Base-by-base conservation (phyloP, 2,888 invertebrate genomes). In the Pemphredon lugubris region DNA sequence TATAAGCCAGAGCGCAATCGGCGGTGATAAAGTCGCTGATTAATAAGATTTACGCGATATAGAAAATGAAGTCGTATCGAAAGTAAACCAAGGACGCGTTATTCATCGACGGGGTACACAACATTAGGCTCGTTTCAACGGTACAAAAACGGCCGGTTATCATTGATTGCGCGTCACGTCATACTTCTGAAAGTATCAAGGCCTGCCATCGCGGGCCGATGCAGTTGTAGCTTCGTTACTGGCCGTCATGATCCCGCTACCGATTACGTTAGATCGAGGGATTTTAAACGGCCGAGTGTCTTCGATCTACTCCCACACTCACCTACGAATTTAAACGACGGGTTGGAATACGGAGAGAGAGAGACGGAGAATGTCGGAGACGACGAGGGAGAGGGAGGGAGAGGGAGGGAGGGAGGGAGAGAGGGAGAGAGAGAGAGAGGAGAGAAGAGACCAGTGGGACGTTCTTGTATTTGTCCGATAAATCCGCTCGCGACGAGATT, bases 401-500 rank as follows among this genome's bases (percentile, higher is more conserved):
- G n/a, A n/a, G n/a, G n/a, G n/a, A n/a, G n/a, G n/a, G n/a, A n/a
- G n/a, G n/a, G n/a, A n/a, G n/a, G n/a, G n/a, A n/a, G n/a, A n/a
- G n/a, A n/a, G n/a, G n/a, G n/a, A n/a, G n/a, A n/a, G n/a, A n/a
- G n/a, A n/a, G n/a, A 3, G 26, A 26, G 4, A 26, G 26, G 26
- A 26, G 26, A 26, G 26, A n/a, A n/a, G n/a, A n/a, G n/a, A n/a
- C n/a, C n/a, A n/a, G 37, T 34, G 34, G 40, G 58, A 40, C 60
- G 57, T 65, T 66, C 57, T 58, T 55, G 64, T 37, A 58, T 75
- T 66, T 59, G 67, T 53, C 55, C 26, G 60, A 60, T 54, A 54
- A 54, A 75, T 64, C 54, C 45, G 42, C 26, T 7, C 26, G 60
- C 39, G 60, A 60, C 47, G 44, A 72, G 76, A 75, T 76, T 50